Percentiles rank a stretch among this genome's conserved stretches.
phyloP scores from a whole-genome alignment of 92 coral and sea anemone species.

The Blastomussa wellsi region DNA sequence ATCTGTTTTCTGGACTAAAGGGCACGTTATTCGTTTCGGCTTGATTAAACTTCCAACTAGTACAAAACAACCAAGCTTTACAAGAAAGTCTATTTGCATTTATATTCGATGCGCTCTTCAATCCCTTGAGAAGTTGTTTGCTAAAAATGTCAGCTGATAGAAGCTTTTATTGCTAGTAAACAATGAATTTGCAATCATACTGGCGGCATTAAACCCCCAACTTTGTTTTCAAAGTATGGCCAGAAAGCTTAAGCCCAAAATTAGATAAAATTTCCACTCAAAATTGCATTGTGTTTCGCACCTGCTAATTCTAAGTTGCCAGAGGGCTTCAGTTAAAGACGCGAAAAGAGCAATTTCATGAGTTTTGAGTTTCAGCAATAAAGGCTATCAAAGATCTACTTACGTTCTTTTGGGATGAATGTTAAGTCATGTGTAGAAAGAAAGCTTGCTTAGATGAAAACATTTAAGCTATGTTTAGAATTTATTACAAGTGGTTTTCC shows the following conservation, averaged over 20 bases:
- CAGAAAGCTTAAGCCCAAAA: neutral
- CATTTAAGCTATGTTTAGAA: neutral
- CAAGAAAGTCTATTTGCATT: neutral
- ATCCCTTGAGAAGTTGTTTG: neutral
- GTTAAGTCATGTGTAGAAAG: conserved; percentile 5
- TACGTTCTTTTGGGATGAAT: neutral
- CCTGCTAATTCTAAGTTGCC: neutral
- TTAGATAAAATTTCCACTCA: neutral
- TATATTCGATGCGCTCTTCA: neutral
- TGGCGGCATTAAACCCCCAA: neutral
- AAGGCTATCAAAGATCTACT: neutral
- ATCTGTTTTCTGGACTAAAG: neutral
- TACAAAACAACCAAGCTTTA: neutral
- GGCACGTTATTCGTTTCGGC: neutral
- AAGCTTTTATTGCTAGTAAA: neutral
- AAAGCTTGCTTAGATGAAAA: neutral
- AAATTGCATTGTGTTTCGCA: neutral
- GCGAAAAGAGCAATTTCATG: neutral
- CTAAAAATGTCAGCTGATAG: neutral
- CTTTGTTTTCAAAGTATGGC: neutral
- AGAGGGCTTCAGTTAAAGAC: neutral
- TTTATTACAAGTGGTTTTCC: neutral
- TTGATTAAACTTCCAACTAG: neutral
- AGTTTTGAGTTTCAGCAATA: neutral
- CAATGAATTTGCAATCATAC: neutral